Base-by-base conservation (phyloP, 2,113 vertebrate genomes). In the Glaucidium brasilianum region DNA sequence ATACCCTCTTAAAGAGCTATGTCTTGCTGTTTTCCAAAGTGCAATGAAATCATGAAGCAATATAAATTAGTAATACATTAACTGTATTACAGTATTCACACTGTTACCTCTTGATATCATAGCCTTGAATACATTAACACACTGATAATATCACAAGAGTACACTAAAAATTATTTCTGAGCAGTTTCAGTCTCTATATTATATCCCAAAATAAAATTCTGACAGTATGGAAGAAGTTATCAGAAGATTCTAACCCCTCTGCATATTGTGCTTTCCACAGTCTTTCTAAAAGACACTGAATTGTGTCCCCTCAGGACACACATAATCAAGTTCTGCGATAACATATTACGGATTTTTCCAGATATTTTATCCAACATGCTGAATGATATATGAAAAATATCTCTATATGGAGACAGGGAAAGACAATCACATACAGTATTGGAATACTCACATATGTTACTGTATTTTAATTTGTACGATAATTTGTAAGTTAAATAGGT, bases 11-110 rank as follows among this genome's bases (percentile, higher is more conserved):
- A 71, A 29, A 89, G 50, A 94, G 86, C 49, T 69, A 21, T 12
- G 34, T 59, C 73, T 63, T 53, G 59, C 69, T 76, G 59, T 27
- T 91, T 94, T 82, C 77, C 63, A 47, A 83, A 95, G 68, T 53
- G 62, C 67, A 89, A 68, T 13, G 29, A 91, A 85, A 92, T 82
- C 19, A 56, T 69, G 29, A 75, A 95, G 55, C 39, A 56, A 79
- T 89, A 63, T 32, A 77, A 88, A 89, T 58, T 52, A 88, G 90
- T 96, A 79, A 96, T 56, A 93, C 13, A 90, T 94, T 94, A 95
- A 96, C 86, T 79, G 29, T 56, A 69, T 76, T 41, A 50, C 66
- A 72, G 43, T 79, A 67, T 39, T 94, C 15, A 1, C 43, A 83
- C 55, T 89, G 59, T n/a, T 92, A n/a, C 30, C 75, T 79, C 67